These are phyloP conservation scores for Urocyon cinereoargenteus DNA, from an alignment of 2,797 vertebrate genomes.

Conservation along the genomic window DNA sequence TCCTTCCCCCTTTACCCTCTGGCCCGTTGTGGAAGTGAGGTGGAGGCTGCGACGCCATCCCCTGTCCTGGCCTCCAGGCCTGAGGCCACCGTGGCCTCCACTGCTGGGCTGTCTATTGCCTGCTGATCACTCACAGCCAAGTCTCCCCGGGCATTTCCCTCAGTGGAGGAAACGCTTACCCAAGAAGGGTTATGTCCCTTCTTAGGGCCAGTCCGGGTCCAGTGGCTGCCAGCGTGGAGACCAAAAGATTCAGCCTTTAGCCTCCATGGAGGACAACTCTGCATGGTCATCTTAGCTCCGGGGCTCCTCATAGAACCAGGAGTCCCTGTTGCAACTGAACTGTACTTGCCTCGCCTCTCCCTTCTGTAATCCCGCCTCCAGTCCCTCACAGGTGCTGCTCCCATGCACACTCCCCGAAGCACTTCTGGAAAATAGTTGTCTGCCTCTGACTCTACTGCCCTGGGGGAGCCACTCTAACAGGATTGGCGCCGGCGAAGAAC, in stretches of 20 bases:
- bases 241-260: background rate
- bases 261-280: background rate
- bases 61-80: background rate
- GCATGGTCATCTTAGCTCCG: background rate
- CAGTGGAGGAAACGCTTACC: background rate
- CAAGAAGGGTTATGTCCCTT: background rate
- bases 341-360: background rate
- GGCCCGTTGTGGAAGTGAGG: background rate
- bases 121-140: background rate
- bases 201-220: background rate
- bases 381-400: background rate
- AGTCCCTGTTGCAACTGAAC: background rate
- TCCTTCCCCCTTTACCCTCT: too few relatives aligned
- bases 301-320: background rate
- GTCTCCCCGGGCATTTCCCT: background rate
- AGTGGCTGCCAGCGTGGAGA: background rate
- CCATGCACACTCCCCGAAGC: background rate
- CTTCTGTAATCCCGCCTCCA: background rate
- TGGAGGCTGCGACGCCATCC: background rate
- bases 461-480: too few relatives aligned
- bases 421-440: background rate
- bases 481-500: background rate
- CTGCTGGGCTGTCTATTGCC: background rate
- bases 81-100: background rate
- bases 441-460: background rate